These are phyloP conservation scores for Protobothrops flavoviridis DNA, from an alignment of 2,113 vertebrate genomes.

Conservation along the genomic window DNA sequence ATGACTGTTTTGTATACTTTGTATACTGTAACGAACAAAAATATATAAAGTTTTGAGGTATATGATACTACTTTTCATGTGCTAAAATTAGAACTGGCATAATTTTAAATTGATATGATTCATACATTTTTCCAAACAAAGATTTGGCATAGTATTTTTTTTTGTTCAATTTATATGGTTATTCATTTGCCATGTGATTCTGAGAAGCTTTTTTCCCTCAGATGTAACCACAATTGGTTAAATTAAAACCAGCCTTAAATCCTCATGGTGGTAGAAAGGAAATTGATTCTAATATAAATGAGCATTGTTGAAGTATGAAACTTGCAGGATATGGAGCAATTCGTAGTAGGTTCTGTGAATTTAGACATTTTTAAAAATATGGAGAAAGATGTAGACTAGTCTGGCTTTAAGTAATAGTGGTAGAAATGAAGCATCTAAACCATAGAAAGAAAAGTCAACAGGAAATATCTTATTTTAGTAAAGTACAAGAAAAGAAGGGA, in stretches of 20 bases:
- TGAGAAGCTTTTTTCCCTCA: neutral
- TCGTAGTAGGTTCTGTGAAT: neutral
- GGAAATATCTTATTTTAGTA: neutral
- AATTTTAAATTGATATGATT: neutral
- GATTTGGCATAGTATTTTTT: neutral
- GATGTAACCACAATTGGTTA: neutral
- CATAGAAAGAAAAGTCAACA: neutral
- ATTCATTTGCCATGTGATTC: neutral
- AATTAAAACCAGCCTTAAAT: neutral
- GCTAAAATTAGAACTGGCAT: neutral
- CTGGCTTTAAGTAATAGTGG: neutral
- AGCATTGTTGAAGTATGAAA: neutral
- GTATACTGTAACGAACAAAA: neutral
- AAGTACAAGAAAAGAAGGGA: neutral
- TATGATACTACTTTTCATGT: neutral
- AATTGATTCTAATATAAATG: neutral
- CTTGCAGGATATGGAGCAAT: neutral
- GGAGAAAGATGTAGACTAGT: neutral
- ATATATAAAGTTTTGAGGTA: neutral
- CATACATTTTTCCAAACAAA: neutral
- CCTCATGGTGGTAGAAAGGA: neutral
- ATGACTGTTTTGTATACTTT: neutral
- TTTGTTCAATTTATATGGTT: neutral
- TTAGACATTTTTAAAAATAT: neutral
- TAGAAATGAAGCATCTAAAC: neutral